Conservation (phyloP, 2,113 vertebrate genomes). For the Clarias gariepinus region DNA sequence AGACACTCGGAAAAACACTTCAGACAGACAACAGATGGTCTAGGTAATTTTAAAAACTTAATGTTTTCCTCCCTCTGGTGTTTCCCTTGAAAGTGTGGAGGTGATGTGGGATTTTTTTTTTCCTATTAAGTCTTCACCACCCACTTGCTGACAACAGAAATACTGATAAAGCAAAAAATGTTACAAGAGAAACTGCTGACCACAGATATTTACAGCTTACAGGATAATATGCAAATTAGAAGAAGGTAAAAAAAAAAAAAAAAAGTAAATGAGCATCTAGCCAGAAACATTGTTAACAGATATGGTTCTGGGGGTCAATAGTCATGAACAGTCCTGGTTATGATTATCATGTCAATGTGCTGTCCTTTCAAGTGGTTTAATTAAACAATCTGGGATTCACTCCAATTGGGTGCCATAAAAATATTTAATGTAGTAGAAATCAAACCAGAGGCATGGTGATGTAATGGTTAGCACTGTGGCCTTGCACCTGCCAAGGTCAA, state of each 20-base stretch:
- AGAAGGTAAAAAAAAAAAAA: not conserved
- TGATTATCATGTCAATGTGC: not conserved
- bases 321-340: not conserved
- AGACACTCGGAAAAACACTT: not conserved
- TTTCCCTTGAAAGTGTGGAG: not conserved
- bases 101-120: not conserved
- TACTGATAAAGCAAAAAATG: not conserved
- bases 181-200: not conserved
- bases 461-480: too few species aligned
- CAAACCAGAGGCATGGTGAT: too few species aligned
- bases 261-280: not conserved
- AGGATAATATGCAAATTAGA: not conserved
- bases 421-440: too few species aligned
- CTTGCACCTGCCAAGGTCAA: too few species aligned
- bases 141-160: not conserved
- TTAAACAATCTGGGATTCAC: not conserved
- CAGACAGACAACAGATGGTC: constrained; percentile 5
- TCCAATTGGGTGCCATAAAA: not conserved
- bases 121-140: not conserved
- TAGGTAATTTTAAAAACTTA: not conserved
- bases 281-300: not conserved
- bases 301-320: not conserved
- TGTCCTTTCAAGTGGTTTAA: not conserved
- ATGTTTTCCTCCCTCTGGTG: not conserved
- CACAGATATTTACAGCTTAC: not conserved